These are phyloP conservation scores for Pavo muticus DNA, from an alignment of 2,113 vertebrate species.

Conservation along the genomic window DNA sequence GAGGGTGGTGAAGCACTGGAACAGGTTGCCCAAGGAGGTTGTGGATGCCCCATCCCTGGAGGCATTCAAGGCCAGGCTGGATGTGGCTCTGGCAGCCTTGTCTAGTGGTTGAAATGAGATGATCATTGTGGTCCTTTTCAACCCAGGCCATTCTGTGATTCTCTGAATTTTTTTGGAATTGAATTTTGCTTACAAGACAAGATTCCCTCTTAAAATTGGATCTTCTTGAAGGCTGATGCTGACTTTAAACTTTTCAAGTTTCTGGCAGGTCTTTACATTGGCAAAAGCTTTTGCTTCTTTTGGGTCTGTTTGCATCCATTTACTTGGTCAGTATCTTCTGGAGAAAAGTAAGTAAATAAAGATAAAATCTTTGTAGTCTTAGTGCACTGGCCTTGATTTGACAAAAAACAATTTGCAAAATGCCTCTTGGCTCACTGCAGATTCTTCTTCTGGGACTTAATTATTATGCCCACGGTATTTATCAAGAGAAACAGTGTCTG, in stretches of 20 bases:
- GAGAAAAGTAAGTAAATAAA: background rate
- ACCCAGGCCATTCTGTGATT: too few species aligned
- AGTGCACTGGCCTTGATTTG: background rate
- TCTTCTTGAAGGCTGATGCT: background rate
- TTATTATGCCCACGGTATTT: background rate
- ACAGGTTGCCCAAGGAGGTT: too few species aligned
- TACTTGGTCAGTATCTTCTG: background rate
- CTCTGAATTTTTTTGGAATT: background rate
- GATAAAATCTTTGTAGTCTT: background rate
- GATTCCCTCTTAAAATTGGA: background rate
- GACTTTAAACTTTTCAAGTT: background rate
- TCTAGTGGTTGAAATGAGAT: too few species aligned
- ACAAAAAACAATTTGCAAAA: background rate
- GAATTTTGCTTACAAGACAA: background rate
- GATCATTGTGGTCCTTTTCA: too few species aligned
- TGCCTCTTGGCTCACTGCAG: background rate
- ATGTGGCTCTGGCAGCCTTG: too few species aligned
- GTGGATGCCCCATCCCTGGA: too few species aligned
- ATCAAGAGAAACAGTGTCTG: background rate
- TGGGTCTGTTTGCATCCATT: background rate
- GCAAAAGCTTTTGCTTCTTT: background rate
- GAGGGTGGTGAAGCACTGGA: too few species aligned
- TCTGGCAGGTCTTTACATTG: background rate
- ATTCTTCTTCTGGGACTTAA: background rate
- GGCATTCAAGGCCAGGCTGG: too few species aligned